Conservation (phyloP, 2,888 invertebrate genomes). For the Drosophila tanythrix region DNA sequence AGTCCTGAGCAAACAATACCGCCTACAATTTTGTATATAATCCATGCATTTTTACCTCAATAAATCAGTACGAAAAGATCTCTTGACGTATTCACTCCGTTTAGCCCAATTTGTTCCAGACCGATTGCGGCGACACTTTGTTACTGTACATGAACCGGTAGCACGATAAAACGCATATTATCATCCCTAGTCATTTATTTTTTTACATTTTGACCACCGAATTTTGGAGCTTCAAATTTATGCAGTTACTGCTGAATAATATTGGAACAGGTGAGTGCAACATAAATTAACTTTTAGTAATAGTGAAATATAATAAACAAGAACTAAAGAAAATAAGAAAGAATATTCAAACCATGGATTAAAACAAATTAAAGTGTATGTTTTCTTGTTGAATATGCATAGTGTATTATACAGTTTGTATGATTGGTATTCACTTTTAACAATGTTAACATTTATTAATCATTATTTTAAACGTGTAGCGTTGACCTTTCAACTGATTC, state of each 20-base stretch:
- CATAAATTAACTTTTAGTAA: neutral
- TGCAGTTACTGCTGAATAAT: conserved; percentile 43
- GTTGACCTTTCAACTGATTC: conserved; percentile 37
- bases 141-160: no score
- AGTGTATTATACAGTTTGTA: conserved; percentile 2
- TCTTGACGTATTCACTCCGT: no score
- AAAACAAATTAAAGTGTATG: neutral
- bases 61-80: no score
- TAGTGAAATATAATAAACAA: neutral
- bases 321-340: neutral
- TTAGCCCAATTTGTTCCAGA: no score
- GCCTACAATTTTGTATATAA: no score
- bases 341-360: neutral
- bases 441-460: conserved; percentile 6
- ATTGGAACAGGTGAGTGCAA: conserved; percentile 47
- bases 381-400: neutral
- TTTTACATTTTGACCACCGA: no score
- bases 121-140: no score
- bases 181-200: no score
- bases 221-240: conserved; percentile 27
- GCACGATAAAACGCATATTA: no score
- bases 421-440: neutral
- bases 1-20: no score
- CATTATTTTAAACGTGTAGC: conserved; percentile 11
- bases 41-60: no score